Base-by-base conservation (phyloP, 2,797 vertebrate species). In the Hydrocynus forskahlii region DNA sequence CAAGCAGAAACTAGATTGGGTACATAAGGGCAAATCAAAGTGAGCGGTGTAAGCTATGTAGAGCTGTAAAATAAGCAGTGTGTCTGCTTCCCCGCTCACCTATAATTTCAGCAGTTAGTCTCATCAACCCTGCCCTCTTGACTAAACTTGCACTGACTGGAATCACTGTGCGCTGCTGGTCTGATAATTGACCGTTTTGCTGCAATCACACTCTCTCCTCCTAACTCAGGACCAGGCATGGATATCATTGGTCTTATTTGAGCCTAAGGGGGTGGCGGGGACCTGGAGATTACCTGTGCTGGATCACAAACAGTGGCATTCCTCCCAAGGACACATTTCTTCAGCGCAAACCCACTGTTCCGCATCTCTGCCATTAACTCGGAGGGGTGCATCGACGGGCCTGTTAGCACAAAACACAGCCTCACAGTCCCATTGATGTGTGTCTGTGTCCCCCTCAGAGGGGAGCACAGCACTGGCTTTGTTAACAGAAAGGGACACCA, bases 331-430 rank as follows among this genome's bases (percentile, higher is more conserved):
- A 98, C 97, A 95, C 97, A 98, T 96, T 97, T 97, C 95, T 99
- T 99, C 94, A 99, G 96, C 91, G 97, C 97, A 95, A 99, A 98
- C 92, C 97, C 97, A 95, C 98, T 98, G 97, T 98, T 99, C 94
- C 97, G 96, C 97, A 99, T 99, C 97, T 99, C 97, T 88, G 96
- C 97, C 97, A 99, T 99, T 97, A 99, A 96, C 97, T 98, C 97
- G 62, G 96, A 98, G 96, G 98, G 97, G 97, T 98, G 97, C 97
- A 99, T 98, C 88, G 97, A 99, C 93, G 97, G 98, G 94, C 97
- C 97, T 99, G 97, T 95, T 96, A 96, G 96, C 93, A 96, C 96
- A 97, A 97, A 97, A 96, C 95, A 96, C 94, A 96, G 96, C 95
- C 92, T 97, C 94, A 97, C 94, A 96, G 94, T 95, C 94, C 94